These are phyloP conservation scores for Xestia xanthographa DNA, from an alignment of 2,888 invertebrate species.

Conservation along the genomic window DNA sequence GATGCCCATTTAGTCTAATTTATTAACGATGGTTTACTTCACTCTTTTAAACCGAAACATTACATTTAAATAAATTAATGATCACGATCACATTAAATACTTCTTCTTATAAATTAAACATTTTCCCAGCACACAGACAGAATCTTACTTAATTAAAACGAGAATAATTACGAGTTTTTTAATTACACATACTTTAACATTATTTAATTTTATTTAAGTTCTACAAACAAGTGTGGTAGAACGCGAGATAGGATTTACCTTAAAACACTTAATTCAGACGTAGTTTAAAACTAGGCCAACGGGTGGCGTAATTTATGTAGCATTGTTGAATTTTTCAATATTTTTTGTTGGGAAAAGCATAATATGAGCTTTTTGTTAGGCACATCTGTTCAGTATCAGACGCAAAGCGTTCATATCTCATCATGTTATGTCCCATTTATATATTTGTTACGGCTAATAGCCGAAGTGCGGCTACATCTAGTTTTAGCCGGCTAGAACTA, in stretches of 20 bases:
- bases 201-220: conserved; percentile 28
- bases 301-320: conserved; percentile 34
- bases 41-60: neutral
- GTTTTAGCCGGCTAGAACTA: no score
- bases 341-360: neutral
- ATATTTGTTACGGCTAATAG: no score
- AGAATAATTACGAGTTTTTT: conserved; percentile 37
- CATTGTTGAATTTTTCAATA: conserved; percentile 34
- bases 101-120: neutral
- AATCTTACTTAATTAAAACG: conserved; percentile 23
- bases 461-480: no score
- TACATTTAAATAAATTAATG: neutral
- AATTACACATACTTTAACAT: conserved; percentile 32
- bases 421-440: no score
- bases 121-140: neutral
- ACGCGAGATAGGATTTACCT: conserved; percentile 50
- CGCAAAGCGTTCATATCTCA: no score
- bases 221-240: conserved; percentile 19
- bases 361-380: neutral
- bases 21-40: neutral
- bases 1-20: neutral
- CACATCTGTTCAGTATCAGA: neutral
- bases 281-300: conserved; percentile 53
- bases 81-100: neutral
- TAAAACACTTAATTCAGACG: conserved; percentile 55